Conservation (phyloP, 2,888 invertebrate genomes). For the Holacanthella duospinosa region DNA sequence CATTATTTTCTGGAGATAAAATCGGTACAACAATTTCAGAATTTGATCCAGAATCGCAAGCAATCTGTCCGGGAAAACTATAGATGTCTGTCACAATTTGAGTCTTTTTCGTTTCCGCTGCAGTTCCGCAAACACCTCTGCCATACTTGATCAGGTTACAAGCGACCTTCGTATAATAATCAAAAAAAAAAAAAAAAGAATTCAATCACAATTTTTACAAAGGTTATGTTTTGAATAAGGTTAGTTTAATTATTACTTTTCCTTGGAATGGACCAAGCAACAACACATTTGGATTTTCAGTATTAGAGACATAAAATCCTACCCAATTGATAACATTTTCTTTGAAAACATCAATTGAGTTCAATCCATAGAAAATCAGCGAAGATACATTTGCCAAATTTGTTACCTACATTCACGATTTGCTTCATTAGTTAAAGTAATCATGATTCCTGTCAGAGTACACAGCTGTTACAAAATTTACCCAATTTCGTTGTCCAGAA, state of each 20-base stretch:
- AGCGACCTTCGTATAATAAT: too few species aligned
- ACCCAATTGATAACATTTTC: constrained; percentile 33
- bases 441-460: not conserved
- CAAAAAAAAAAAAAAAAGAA: not conserved
- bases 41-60: constrained; percentile 27
- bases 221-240: not conserved
- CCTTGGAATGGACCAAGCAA: constrained; percentile 34
- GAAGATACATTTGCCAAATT: constrained; percentile 32
- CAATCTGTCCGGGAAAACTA: constrained; percentile 33
- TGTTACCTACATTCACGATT: constrained; percentile 20
- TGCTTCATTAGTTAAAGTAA: not conserved
- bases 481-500: constrained; percentile 31
- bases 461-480: constrained; percentile 12
- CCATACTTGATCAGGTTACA: constrained; percentile 32
- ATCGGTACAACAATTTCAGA: constrained; percentile 34
- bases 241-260: constrained; percentile 17
- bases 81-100: constrained; percentile 31
- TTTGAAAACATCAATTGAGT: constrained; percentile 19
- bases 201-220: not conserved
- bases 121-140: constrained; percentile 31
- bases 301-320: constrained; percentile 26
- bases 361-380: constrained; percentile 29
- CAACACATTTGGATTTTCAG: constrained; percentile 11
- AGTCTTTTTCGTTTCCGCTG: constrained; percentile 19
- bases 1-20: constrained; percentile 1